Evolutionary conservation across 2,797 vertebrate species (phyloP).

Genomic region (Novumbra hubbsi): DNA sequence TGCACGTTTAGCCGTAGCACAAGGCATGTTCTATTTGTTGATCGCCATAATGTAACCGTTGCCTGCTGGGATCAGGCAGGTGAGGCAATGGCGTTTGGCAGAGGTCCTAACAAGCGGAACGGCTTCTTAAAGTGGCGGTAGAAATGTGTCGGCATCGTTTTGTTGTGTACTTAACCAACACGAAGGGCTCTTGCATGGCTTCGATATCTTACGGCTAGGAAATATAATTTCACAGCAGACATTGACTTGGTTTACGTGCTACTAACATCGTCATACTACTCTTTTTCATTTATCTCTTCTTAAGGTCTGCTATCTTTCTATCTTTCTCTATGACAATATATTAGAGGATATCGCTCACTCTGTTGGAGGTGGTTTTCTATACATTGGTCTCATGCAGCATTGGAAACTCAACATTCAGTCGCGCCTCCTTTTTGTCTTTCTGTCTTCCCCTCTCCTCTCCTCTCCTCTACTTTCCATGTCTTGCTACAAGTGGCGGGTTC

Average conservation of each 20-base stretch:
- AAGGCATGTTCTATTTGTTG: conserved; percentile 51
- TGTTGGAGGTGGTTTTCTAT: too few species aligned
- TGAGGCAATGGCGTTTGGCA: conserved; percentile 41
- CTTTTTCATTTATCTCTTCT: too few species aligned
- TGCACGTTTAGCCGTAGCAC: not conserved
- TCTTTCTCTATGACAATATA: too few species aligned
- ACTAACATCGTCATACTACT: not conserved
- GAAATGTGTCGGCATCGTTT: conserved; percentile 38
- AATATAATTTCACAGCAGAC: conserved; percentile 27
- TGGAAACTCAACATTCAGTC: too few species aligned
- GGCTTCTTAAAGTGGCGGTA: conserved; percentile 39
- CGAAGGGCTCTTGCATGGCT: conserved; percentile 29
- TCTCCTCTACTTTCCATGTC: not conserved
- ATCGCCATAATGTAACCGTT: conserved; percentile 46
- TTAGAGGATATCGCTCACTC: too few species aligned
- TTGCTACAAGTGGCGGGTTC: conserved; percentile 23
- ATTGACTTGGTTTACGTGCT: not conserved
- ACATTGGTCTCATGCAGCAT: too few species aligned
- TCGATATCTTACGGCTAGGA: conserved; percentile 30
- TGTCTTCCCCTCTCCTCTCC: not conserved
- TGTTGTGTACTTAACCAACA: conserved; percentile 34
- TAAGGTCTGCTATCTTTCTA: too few species aligned
- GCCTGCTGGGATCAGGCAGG: conserved; percentile 41
- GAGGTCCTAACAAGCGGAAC: conserved; percentile 20
- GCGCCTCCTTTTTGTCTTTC: not conserved